Conservation (phyloP, 2,113 vertebrate species). For the Rhynchopsitta pachyrhyncha region DNA sequence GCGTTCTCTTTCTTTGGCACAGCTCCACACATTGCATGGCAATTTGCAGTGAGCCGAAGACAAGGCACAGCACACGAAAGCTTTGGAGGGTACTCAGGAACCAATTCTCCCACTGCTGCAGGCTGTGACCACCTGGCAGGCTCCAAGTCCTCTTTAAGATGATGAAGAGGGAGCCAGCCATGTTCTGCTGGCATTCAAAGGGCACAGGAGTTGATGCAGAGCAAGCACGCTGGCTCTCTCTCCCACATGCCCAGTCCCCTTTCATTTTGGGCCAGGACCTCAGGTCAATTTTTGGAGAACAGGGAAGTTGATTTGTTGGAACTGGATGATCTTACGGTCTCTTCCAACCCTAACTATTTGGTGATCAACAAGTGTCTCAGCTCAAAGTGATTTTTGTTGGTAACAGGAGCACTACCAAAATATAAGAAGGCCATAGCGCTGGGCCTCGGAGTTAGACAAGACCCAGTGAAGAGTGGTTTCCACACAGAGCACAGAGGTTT, state of each 20-base stretch:
- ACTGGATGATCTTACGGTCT: background rate
- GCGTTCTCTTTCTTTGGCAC: background rate
- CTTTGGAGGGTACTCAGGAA: background rate
- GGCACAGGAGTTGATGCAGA: background rate
- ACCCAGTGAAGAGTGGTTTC: background rate
- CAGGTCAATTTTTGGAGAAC: background rate
- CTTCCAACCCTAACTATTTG: background rate
- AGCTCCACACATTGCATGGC: accelerated
- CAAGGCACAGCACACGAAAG: background rate
- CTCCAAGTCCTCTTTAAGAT: background rate
- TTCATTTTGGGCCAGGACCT: background rate
- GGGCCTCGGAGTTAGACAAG: background rate
- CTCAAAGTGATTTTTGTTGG: background rate
- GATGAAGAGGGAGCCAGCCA: background rate
- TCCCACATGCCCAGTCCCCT: background rate
- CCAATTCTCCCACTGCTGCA: background rate
- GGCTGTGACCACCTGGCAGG: background rate
- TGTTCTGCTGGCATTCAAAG: background rate
- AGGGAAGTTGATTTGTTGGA: background rate
- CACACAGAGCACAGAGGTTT: background rate
- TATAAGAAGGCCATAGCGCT: background rate
- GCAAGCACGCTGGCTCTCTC: background rate
- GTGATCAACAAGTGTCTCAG: background rate
- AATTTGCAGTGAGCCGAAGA: background rate
- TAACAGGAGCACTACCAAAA: background rate